phyloP scores from a whole-genome alignment of 2,888 invertebrate species.

The Euzetes globulus region DNA sequence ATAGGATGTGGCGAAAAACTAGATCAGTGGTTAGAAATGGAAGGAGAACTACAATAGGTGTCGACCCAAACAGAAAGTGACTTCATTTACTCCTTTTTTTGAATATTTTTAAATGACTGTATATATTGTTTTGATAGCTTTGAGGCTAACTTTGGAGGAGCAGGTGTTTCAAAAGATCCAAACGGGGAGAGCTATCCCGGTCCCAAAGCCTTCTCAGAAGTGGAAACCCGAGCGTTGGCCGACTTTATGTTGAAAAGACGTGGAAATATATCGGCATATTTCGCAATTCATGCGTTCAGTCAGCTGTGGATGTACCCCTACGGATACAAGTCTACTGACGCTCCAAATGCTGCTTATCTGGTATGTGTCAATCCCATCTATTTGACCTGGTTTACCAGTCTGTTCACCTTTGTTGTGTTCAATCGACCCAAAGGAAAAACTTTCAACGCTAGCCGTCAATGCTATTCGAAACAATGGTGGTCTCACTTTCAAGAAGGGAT shows the following conservation, averaged over 20 bases:
- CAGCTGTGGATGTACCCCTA: slow-evolving; percentile 49
- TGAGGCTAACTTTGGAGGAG: background rate
- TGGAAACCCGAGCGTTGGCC: slow-evolving; percentile 45
- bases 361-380: background rate
- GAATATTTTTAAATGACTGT: background rate
- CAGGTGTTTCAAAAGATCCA: slow-evolving; percentile 42
- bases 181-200: slow-evolving; percentile 48
- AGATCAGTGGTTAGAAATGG: slow-evolving; percentile 29
- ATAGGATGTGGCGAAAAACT: slow-evolving; percentile 44
- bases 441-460: slow-evolving; percentile 5
- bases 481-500: slow-evolving; percentile 7
- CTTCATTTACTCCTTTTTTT: slow-evolving; percentile 27
- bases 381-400: background rate
- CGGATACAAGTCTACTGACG: slow-evolving; percentile 45
- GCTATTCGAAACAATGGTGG: slow-evolving; percentile 1
- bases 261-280: slow-evolving; percentile 44
- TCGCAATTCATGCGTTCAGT: slow-evolving; percentile 49
- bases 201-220: slow-evolving; percentile 46
- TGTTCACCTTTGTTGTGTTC: background rate
- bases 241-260: slow-evolving; percentile 41
- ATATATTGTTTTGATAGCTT: background rate
- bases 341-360: slow-evolving; percentile 42
- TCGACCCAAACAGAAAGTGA: slow-evolving; percentile 42
- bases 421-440: background rate
- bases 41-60: slow-evolving; percentile 38